Evolutionary conservation across 1,140 invertebrate genomes (phyloP).

Genomic region (Diuraphis noxia): DNA sequence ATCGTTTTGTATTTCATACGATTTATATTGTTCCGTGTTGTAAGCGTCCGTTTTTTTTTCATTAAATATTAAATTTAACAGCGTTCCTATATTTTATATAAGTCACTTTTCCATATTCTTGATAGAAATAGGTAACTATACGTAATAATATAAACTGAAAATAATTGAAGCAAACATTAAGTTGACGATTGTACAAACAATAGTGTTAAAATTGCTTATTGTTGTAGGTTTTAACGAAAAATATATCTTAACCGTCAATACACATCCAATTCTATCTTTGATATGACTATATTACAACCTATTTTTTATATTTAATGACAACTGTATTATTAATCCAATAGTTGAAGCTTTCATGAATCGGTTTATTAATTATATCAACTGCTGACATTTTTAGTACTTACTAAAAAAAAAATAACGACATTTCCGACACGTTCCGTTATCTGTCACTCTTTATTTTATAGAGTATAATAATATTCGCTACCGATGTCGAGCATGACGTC

Average conservation of each 20-base stretch:
- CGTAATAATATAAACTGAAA: background rate
- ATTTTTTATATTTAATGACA: background rate
- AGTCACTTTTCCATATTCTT: background rate
- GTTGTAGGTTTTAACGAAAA: background rate
- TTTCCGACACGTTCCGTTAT: background rate
- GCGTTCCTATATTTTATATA: background rate
- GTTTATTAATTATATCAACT: background rate
- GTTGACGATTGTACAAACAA: conserved; percentile 1
- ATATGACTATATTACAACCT: too few species aligned
- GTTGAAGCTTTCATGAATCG: background rate
- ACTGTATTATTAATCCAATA: background rate
- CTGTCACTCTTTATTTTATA: background rate
- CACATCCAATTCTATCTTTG: background rate
- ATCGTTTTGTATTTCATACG: background rate
- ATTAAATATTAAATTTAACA: conserved; percentile 3
- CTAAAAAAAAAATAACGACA: background rate
- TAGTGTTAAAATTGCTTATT: background rate
- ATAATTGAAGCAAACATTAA: background rate
- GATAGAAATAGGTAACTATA: background rate
- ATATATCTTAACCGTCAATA: background rate
- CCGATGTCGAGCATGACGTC: background rate
- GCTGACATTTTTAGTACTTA: background rate
- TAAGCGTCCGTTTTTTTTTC: background rate
- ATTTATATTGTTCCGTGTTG: background rate
- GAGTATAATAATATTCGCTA: background rate